These are phyloP conservation scores for Cephalotes varians DNA, from an alignment of 2,888 invertebrate species.

Conservation along the genomic window DNA sequence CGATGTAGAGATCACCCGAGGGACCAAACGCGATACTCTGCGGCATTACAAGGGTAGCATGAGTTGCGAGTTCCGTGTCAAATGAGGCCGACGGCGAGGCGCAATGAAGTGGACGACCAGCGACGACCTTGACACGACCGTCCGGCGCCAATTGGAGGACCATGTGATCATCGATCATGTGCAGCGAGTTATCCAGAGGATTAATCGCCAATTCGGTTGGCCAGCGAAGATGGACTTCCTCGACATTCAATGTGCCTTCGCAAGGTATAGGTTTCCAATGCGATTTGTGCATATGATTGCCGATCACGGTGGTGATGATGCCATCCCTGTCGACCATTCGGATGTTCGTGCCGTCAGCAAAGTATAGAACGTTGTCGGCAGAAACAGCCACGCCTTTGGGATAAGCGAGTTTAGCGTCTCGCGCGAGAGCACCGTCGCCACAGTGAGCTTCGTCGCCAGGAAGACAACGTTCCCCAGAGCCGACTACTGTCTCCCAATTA, in stretches of 20 bases:
- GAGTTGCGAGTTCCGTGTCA: conserved; percentile 95
- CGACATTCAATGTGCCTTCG: conserved; percentile 95
- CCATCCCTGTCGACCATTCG: conserved; percentile 97
- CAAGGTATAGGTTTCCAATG: conserved; percentile 98
- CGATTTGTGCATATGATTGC: conserved; percentile 96
- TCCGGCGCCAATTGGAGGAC: conserved; percentile 96
- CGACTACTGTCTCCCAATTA: conserved; percentile 98
- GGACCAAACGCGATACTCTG: conserved; percentile 98
- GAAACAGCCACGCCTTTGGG: conserved; percentile 99
- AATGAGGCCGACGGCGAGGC: conserved; percentile 93
- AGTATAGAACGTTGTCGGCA: conserved; percentile 96
- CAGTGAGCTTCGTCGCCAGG: conserved; percentile 98
- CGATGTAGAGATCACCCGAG: conserved; percentile 96
- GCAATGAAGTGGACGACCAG: conserved; percentile 97
- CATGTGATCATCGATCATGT: conserved; percentile 99
- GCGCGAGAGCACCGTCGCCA: conserved; percentile 97
- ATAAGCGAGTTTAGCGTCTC: conserved; percentile 97
- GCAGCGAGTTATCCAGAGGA: conserved; percentile 96
- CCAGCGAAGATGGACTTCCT: conserved; percentile 97
- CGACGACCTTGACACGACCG: conserved; percentile 96
- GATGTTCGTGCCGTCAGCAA: conserved; percentile 98
- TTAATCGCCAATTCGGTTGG: conserved; percentile 98
- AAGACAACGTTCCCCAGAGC: conserved; percentile 96
- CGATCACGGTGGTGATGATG: conserved; percentile 96
- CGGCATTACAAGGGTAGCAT: conserved; percentile 96